A percentile compares a stretch with the other conserved stretches of the same genome.
These are phyloP conservation scores for Clunio marinus DNA, from an alignment of 2,888 invertebrate species.

Conservation along the genomic window DNA sequence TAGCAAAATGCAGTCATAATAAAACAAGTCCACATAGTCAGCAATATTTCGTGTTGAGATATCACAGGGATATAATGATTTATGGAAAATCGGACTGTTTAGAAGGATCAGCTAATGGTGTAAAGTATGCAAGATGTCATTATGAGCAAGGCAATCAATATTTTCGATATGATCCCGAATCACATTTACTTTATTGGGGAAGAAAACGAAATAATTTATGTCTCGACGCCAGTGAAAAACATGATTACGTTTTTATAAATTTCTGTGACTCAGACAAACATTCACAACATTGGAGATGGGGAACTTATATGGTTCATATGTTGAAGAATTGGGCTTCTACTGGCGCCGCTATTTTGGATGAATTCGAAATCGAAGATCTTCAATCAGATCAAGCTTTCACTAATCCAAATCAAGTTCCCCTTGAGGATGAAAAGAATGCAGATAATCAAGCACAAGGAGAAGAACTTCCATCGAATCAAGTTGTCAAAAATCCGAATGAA, in stretches of 20 bases:
- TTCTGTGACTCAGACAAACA: neutral
- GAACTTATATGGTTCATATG: too few species aligned
- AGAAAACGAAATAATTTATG: conserved; percentile 26
- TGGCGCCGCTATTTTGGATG: too few species aligned
- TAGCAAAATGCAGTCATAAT: conserved; percentile 13
- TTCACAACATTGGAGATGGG: neutral
- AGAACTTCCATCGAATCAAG: too few species aligned
- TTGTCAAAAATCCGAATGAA: too few species aligned
- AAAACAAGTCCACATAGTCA: neutral
- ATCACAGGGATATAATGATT: conserved; percentile 25
- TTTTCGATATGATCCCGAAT: conserved; percentile 15
- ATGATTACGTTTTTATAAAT: neutral
- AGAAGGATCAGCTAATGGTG: neutral
- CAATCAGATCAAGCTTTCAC: too few species aligned
- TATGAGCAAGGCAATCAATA: conserved; percentile 28
- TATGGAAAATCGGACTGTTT: conserved; percentile 28
- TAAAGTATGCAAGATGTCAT: conserved; percentile 9
- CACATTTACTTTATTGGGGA: conserved; percentile 8
- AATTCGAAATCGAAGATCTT: too few species aligned
- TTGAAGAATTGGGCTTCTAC: too few species aligned
- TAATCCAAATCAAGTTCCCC: too few species aligned
- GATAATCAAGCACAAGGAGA: too few species aligned
- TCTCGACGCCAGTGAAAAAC: conserved; percentile 6
- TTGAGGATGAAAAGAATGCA: too few species aligned
- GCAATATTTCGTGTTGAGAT: conserved; percentile 25